Percentiles rank a stretch among this genome's conserved stretches.
Evolutionary conservation across 2,888 invertebrate genomes (phyloP).

Genomic region (Diadegma fenestrale): DNA sequence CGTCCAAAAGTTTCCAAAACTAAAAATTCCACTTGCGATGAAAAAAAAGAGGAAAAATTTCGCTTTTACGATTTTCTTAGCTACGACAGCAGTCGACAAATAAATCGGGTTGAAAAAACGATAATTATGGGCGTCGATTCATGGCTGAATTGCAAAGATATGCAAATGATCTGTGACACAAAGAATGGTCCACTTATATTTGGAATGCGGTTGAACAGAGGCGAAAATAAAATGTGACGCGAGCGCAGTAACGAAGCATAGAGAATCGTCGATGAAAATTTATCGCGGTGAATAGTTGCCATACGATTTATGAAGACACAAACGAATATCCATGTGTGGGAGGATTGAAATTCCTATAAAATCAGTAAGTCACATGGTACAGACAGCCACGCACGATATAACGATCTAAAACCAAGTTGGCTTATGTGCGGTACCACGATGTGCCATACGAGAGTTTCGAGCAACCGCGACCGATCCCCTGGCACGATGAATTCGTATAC

Average conservation of each 20-base stretch:
- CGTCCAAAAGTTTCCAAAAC: no score
- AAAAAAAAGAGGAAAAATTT: no score
- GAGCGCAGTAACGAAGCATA: slow-evolving; percentile 5
- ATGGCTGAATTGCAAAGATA: not conserved
- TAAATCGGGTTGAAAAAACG: not conserved
- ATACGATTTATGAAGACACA: not conserved
- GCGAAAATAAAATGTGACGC: slow-evolving; percentile 18
- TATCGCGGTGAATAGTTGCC: not conserved
- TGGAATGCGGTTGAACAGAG: not conserved
- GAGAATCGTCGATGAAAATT: slow-evolving; percentile 43
- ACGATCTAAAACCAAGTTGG: slow-evolving; percentile 21
- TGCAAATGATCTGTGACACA: not conserved
- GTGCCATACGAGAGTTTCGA: slow-evolving; percentile 54
- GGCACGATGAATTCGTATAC: slow-evolving; percentile 37
- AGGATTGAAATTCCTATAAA: slow-evolving; percentile 60
- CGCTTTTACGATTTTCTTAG: no score
- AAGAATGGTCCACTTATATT: not conserved
- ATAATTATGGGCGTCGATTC: not conserved
- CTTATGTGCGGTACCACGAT: slow-evolving; percentile 53
- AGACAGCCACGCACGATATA: slow-evolving; percentile 48
- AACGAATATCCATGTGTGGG: not conserved
- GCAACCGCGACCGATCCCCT: slow-evolving; percentile 52
- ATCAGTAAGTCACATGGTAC: slow-evolving; percentile 53
- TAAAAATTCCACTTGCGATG: no score
- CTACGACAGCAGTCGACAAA: not conserved